Base-by-base conservation (phyloP, 2,888 invertebrate species). In the Macrophya alboannulata region DNA sequence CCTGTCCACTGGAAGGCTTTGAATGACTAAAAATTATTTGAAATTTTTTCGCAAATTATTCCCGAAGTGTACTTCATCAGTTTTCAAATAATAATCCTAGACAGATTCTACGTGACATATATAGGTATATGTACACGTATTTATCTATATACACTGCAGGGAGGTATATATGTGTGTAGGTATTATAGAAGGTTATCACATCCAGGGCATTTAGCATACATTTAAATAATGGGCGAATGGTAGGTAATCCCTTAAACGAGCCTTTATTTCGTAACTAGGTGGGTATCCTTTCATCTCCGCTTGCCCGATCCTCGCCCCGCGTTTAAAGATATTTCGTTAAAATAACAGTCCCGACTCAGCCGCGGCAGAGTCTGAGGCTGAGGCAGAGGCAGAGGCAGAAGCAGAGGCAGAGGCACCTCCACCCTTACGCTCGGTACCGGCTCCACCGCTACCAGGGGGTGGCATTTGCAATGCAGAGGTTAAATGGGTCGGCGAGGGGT, bases 401-500 rank as follows among this genome's bases (percentile, higher is more conserved):
- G 88, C 87, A 74, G 84, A 86, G 87, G 88, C 84, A 48, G 40
- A 68, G 81, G 76, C n/a, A 85, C 76, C 86, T 82, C 84, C 81
- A 72, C 84, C 85, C 45, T 40, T 72, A 59, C 85, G 48, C 76
- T 40, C 59, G 40, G 68, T 65, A 89, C 79, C 71, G 68, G 62
- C 59, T 74, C 83, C 84, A 81, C 83, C 84, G 85, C 86, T 86
- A 84, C 89, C 87, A 92, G 92, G 91, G 93, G 93, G 93, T 92
- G 93, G 93, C 92, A 93, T 93, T 93, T 93, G 93, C 93, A 93
- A 93, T 93, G 93, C 93, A 93, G 93, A 93, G 93, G 92, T 93
- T 93, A 93, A 93, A 93, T 92, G 92, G 92, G 89, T 92, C 68
- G 83, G 90, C 90, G 90, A 90, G 91, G 90, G 89, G 88, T 86